Conservation (phyloP, 2,888 invertebrate species). For the Archips crataeganus region DNA sequence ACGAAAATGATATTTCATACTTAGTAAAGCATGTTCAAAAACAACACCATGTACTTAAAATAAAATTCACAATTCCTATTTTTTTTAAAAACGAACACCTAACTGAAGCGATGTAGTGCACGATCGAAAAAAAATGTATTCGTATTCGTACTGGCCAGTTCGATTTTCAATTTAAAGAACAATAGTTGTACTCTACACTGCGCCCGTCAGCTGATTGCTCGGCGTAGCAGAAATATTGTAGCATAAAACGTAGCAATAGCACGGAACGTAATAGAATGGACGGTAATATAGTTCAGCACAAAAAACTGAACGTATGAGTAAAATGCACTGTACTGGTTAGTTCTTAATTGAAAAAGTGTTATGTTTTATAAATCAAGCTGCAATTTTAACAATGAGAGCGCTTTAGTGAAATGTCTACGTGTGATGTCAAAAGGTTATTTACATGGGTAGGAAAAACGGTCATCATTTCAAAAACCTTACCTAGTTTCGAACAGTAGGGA, state of each 20-base stretch:
- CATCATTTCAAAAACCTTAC: too few species aligned
- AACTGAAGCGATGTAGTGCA: constrained; percentile 8
- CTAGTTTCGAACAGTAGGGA: too few species aligned
- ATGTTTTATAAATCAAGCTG: background rate
- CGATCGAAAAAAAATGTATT: constrained; percentile 10
- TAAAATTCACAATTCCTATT: background rate
- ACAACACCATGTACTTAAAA: background rate
- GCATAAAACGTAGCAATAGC: constrained; percentile 25
- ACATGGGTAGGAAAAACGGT: too few species aligned
- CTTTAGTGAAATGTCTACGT: background rate
- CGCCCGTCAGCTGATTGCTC: constrained; percentile 21
- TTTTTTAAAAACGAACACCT: background rate
- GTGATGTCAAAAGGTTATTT: background rate
- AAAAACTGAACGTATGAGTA: background rate
- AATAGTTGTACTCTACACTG: constrained; percentile 18
- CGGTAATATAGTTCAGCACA: background rate
- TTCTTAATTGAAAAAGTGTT: background rate
- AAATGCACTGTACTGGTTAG: background rate
- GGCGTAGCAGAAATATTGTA: constrained; percentile 23
- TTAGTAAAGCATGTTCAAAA: background rate
- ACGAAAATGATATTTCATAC: background rate
- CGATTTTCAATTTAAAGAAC: constrained; percentile 39
- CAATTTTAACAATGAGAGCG: background rate
- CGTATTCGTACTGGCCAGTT: constrained; percentile 29
- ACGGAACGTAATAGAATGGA: background rate